A percentile compares a stretch with the other conserved stretches of the same genome.
phyloP scores from a whole-genome alignment of 2,888 invertebrate genomes.

The Halocaridina rubra region DNA sequence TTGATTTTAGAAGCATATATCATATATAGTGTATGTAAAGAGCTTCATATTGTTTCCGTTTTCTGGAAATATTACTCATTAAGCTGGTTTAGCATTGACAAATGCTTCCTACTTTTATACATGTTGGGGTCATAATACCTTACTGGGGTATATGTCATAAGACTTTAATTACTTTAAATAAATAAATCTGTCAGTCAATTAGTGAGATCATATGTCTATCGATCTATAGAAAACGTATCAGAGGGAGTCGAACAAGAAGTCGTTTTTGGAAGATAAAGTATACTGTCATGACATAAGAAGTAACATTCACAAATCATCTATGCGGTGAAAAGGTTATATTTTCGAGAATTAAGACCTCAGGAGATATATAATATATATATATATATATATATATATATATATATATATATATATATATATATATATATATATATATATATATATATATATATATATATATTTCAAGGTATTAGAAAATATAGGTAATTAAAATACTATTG shows the following conservation, averaged over 20 bases:
- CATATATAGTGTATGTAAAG: no score
- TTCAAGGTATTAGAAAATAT: slow-evolving; percentile 4
- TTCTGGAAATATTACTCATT: no score
- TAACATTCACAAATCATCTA: neutral
- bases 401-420: slow-evolving; percentile 25
- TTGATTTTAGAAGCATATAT: no score
- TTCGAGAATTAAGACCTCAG: neutral
- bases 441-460: slow-evolving; percentile 20
- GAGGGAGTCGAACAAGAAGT: neutral
- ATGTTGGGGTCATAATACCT: no score
- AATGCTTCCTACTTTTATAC: no score
- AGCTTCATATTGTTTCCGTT: no score
- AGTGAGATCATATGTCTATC: neutral
- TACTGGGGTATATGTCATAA: no score
- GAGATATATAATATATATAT: neutral
- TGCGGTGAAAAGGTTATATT: neutral
- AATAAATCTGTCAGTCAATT: no score
- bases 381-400: neutral
- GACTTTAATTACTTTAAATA: no score
- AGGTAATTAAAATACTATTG: neutral
- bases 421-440: slow-evolving; percentile 27
- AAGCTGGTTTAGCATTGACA: no score
- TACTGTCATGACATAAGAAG: neutral
- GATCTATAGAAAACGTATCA: neutral
- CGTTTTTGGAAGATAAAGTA: neutral